These are phyloP conservation scores for Microctenopoma lineatum DNA, from an alignment of 2,797 vertebrate genomes.

Conservation along the genomic window DNA sequence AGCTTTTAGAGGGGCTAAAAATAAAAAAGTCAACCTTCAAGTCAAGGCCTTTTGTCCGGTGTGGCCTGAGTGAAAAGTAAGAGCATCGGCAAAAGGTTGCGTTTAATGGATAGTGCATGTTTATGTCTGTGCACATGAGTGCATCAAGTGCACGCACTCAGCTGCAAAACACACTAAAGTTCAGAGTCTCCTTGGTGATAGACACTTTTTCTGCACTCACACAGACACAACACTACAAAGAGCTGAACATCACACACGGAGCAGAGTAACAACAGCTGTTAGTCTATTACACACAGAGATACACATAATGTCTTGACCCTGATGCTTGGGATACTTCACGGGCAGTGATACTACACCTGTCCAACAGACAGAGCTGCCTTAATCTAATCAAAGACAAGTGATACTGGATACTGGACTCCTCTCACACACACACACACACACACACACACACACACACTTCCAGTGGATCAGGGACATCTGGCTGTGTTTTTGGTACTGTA, in stretches of 20 bases:
- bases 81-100: slow-evolving; percentile 29
- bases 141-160: slow-evolving; percentile 31
- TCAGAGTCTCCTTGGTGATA: slow-evolving; percentile 45
- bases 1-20: slow-evolving; percentile 77
- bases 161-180: slow-evolving; percentile 24
- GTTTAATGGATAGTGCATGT: slow-evolving; percentile 49
- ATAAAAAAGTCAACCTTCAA: slow-evolving; percentile 66
- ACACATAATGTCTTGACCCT: slow-evolving; percentile 33
- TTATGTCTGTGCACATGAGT: slow-evolving; percentile 7
- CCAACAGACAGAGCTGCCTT: slow-evolving; percentile 50
- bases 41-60: slow-evolving; percentile 28
- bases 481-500: slow-evolving; percentile 53
- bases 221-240: slow-evolving; percentile 40
- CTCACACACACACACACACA: slow-evolving; percentile 6
- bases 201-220: slow-evolving; percentile 37
- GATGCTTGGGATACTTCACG: slow-evolving; percentile 44
- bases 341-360: slow-evolving; percentile 56
- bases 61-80: slow-evolving; percentile 41
- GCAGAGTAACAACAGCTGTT: slow-evolving; percentile 53
- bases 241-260: slow-evolving; percentile 49
- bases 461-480: slow-evolving; percentile 42
- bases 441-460: slow-evolving; percentile 8
- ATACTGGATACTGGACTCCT: slow-evolving; percentile 45
- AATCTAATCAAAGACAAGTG: slow-evolving; percentile 64
- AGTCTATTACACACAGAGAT: slow-evolving; percentile 22